Evolutionary conservation across 2,113 vertebrate species (phyloP), one percentile per base, ranked within the genome.

Genomic region (Sebastes fasciatus): DNA sequence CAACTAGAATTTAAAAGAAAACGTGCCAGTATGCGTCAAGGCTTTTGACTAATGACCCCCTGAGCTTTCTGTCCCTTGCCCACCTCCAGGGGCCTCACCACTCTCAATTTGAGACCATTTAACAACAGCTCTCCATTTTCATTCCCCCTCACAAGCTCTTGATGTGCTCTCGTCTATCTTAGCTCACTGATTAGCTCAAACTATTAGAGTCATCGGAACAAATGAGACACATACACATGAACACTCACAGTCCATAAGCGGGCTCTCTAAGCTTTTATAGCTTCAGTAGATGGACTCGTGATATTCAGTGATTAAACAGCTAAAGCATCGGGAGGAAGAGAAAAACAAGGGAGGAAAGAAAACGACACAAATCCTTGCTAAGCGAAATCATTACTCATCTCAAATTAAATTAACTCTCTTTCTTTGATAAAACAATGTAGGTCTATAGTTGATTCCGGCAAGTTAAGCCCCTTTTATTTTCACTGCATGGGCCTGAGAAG

Each of bases 291-390:
- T 60, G 77, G 79, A 86, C 67, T 71, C 5, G 9, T 87, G 83
- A 92, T 86, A 90, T 90, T 86, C 76, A 21, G 14, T 51, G 58
- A 65, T 87, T 88, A 88, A 90, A 85, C 57, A 63, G 62, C 86
- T 17, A 21, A 83, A 81, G 82, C 66, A 79, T 23, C 19, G 40
- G 67, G 66, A 67, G 16, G 54, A 65, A 11, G n/a, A 79, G 21
- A 58, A 21, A 19, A 51, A 80, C 17, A 13, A 40, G 54, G 21
- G 19, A 43, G 69, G 73, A 82, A 83, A 67, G 54, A 54, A 71
- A 77, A 84, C 52, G 42, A 67, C 78, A 72, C 62, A 67, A 86
- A 86, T 89, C 79, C 76, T 11, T 10, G 68, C 61, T 42, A 70
- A 75, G 67, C 68, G 68, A 93, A 91, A 87, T 77, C 68, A 55